Conservation (phyloP, 2,113 vertebrate genomes). For the Aramus guarauna region DNA sequence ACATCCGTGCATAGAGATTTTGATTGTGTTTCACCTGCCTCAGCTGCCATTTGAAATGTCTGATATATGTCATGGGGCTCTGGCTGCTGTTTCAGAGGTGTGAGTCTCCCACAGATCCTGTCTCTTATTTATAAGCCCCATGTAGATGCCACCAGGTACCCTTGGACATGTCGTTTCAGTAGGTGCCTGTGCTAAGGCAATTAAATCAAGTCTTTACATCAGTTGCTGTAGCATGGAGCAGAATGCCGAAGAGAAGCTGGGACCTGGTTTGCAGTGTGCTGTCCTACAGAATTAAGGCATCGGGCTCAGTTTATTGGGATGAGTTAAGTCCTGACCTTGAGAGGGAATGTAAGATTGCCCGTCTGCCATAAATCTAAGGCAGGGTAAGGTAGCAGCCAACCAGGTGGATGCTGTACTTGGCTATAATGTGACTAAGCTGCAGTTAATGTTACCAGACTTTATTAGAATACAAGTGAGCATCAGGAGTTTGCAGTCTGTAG, state of each 20-base stretch:
- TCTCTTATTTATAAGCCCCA: rapidly evolving
- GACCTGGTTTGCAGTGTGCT: neutral
- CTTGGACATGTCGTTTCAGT: neutral
- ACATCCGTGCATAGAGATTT: neutral
- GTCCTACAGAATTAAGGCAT: neutral
- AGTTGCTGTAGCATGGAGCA: rapidly evolving
- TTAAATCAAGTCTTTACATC: neutral
- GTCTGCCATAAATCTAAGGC: neutral
- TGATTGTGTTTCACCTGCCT: neutral
- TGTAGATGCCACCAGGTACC: neutral
- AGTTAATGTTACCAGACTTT: neutral
- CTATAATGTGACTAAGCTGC: neutral
- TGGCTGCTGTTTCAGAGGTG: neutral
- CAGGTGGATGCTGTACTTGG: neutral
- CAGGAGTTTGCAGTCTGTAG: neutral
- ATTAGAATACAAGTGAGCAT: neutral
- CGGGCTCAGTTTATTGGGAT: neutral
- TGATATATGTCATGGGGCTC: neutral
- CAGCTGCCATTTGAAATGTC: neutral
- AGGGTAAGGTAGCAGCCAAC: neutral
- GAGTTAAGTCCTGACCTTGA: neutral
- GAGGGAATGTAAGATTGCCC: neutral
- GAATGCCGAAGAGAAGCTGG: neutral
- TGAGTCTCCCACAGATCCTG: neutral
- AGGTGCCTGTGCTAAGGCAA: neutral